Conservation (phyloP, 2,888 invertebrate genomes). For the Leistus spinibarbis region DNA sequence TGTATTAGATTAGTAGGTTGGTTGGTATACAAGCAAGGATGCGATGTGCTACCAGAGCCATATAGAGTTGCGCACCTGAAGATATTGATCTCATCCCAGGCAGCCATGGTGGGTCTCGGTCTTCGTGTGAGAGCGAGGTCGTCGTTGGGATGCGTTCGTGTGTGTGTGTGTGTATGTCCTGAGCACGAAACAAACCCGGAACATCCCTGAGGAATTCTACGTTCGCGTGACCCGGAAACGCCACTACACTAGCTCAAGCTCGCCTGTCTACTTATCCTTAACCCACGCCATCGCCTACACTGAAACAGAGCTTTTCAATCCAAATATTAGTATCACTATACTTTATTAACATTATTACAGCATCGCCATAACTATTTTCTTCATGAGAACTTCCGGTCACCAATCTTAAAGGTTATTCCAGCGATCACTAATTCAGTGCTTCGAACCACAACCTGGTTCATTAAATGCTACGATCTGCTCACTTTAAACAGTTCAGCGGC, state of each 20-base stretch:
- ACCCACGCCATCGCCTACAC: not conserved
- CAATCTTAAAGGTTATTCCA: no score
- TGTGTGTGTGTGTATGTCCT: not conserved
- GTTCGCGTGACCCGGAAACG: constrained; percentile 5
- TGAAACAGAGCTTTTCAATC: not conserved
- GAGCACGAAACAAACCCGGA: constrained; percentile 6
- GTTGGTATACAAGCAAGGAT: not conserved
- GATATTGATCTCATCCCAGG: constrained; percentile 5
- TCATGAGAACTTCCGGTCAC: no score
- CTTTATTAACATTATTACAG: no score
- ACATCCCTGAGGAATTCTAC: constrained; percentile 7
- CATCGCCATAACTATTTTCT: no score
- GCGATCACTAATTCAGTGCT: no score
- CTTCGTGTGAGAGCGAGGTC: not conserved
- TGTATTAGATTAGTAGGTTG: not conserved
- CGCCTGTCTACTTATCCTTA: not conserved
- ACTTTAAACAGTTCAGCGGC: no score
- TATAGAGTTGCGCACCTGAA: constrained; percentile 15
- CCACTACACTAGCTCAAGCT: constrained; percentile 3
- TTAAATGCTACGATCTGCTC: no score
- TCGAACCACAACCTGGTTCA: no score
- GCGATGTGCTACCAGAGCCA: not conserved
- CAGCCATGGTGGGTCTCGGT: not conserved
- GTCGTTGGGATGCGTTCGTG: not conserved
- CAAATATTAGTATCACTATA: not conserved